phyloP scores from a whole-genome alignment of 2,797 vertebrate species.

The Pipistrellus pygmaeus region DNA sequence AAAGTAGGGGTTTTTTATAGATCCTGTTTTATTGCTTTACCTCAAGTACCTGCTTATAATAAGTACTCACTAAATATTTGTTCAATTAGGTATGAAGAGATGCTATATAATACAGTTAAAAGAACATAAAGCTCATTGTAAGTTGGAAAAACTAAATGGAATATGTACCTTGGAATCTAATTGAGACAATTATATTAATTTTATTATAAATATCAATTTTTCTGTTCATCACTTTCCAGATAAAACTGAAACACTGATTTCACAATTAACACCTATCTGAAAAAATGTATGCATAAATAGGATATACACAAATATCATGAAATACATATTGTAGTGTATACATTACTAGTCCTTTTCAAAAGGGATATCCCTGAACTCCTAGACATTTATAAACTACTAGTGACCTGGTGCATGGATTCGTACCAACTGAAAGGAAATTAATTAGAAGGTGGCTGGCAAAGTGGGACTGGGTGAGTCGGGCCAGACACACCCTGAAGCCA shows the following conservation, averaged over 20 bases:
- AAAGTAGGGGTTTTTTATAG: background rate
- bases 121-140: background rate
- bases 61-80: background rate
- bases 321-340: background rate
- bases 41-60: background rate
- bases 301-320: background rate
- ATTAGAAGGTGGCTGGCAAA: too few relatives aligned
- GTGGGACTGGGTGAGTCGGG: too few relatives aligned
- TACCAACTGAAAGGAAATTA: too few relatives aligned
- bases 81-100: background rate
- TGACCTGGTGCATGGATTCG: too few relatives aligned
- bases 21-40: background rate
- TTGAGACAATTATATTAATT: slow-evolving; percentile 29
- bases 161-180: background rate
- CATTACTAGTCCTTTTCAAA: background rate
- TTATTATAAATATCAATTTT: background rate
- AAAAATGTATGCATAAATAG: slow-evolving; percentile 19
- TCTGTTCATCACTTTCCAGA: background rate
- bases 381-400: background rate
- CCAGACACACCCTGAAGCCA: too few relatives aligned
- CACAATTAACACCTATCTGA: background rate
- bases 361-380: background rate
- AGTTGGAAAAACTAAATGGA: background rate
- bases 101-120: background rate
- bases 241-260: slow-evolving; percentile 42